Evolutionary conservation across 1,140 invertebrate genomes (phyloP).

Genomic region (Nasonia giraulti): DNA sequence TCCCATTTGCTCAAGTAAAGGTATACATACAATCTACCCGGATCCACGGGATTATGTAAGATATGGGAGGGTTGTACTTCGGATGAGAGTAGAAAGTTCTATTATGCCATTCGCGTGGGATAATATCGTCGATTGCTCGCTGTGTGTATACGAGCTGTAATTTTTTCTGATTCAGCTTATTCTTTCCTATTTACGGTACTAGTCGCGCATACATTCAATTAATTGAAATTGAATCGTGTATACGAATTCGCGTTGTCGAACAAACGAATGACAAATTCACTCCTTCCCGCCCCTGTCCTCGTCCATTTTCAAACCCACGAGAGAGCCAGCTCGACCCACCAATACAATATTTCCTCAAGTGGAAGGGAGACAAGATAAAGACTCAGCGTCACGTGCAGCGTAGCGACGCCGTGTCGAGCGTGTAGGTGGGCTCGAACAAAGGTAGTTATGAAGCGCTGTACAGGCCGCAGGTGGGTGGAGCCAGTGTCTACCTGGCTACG

Average conservation of each 20-base stretch:
- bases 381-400: neutral
- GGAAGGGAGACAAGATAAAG: neutral
- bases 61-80: neutral
- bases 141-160: too few relatives aligned
- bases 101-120: neutral
- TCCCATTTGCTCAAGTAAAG: neutral
- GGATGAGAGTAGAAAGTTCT: too few relatives aligned
- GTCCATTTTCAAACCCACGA: neutral
- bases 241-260: too few relatives aligned
- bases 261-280: neutral
- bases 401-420: neutral
- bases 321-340: neutral
- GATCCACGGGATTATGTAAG: neutral
- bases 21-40: neutral
- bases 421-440: neutral
- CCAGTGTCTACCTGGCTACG: constrained; percentile 21
- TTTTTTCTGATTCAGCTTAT: too few relatives aligned
- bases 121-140: too few relatives aligned
- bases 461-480: constrained; percentile 34
- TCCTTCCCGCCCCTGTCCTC: neutral
- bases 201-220: too few relatives aligned
- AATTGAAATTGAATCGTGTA: too few relatives aligned
- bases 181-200: too few relatives aligned
- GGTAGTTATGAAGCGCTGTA: neutral
- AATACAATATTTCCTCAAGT: neutral